phyloP scores from a whole-genome alignment of 2,113 vertebrate species.

The Halichoerus grypus region DNA sequence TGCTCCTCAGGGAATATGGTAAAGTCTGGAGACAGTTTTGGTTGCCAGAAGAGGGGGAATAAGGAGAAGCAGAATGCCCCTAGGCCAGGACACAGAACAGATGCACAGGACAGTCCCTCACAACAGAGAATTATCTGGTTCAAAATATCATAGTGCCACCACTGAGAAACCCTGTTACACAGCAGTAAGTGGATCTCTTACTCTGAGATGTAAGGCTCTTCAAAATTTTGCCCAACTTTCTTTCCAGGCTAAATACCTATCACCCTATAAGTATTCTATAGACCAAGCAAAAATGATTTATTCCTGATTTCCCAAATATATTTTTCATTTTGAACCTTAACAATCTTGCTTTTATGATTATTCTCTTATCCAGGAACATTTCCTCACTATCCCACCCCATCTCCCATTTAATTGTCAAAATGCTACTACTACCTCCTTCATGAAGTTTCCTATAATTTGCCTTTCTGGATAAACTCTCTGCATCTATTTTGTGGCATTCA shows the following conservation, averaged over 20 bases:
- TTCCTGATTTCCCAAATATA: background rate
- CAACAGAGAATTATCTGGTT: background rate
- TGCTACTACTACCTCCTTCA: background rate
- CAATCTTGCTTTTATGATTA: background rate
- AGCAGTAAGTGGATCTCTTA: background rate
- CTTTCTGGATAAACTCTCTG: background rate
- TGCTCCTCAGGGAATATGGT: background rate
- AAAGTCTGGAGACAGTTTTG: background rate
- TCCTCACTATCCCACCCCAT: background rate
- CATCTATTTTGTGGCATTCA: background rate
- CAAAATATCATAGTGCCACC: background rate
- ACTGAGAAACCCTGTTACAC: background rate
- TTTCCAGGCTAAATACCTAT: constrained; percentile 13
- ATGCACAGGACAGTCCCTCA: background rate
- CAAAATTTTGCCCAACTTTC: background rate
- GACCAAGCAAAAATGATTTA: background rate
- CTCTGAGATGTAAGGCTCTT: background rate
- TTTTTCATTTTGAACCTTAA: background rate
- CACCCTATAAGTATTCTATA: background rate
- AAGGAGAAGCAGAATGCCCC: background rate
- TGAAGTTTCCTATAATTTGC: background rate
- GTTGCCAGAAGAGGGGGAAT: background rate
- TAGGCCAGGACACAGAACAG: background rate
- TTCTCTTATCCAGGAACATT: background rate
- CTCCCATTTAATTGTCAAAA: background rate